Percentiles rank a stretch among this genome's conserved stretches.
These are phyloP conservation scores for Perca schrenkii DNA, from an alignment of 2,113 vertebrate genomes.

Conservation along the genomic window DNA sequence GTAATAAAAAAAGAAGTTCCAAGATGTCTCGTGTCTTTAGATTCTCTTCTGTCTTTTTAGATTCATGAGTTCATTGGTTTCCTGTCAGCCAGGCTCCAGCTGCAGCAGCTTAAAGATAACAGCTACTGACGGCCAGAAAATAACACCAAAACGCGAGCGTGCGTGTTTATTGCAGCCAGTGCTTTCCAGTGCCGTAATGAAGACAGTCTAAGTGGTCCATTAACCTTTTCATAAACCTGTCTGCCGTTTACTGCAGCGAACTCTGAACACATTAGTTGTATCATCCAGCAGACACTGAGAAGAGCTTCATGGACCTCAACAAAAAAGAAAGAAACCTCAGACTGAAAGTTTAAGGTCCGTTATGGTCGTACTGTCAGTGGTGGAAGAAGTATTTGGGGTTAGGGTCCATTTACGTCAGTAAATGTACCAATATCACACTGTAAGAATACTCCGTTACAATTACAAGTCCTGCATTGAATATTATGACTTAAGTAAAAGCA, in stretches of 20 bases:
- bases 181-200: constrained; percentile 44
- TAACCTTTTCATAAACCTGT: constrained; percentile 39
- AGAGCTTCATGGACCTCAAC: background rate
- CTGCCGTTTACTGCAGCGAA: constrained; percentile 11
- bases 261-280: constrained; percentile 21
- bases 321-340: background rate
- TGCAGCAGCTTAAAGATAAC: constrained; percentile 41
- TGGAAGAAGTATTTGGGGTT: no score
- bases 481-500: no score
- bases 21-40: background rate
- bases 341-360: background rate
- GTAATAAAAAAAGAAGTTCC: background rate
- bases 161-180: constrained; percentile 27
- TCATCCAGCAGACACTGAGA: background rate
- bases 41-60: constrained; percentile 4
- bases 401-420: no score
- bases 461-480: no score
- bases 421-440: no score
- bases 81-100: constrained; percentile 15
- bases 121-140: constrained; percentile 55
- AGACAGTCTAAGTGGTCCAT: constrained; percentile 44
- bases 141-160: background rate
- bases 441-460: no score
- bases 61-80: constrained; percentile 4
- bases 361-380: no score